Evolutionary conservation across 2,113 vertebrate species (phyloP), one percentile per base, ranked within the genome.

Genomic region (Trachemys scripta): DNA sequence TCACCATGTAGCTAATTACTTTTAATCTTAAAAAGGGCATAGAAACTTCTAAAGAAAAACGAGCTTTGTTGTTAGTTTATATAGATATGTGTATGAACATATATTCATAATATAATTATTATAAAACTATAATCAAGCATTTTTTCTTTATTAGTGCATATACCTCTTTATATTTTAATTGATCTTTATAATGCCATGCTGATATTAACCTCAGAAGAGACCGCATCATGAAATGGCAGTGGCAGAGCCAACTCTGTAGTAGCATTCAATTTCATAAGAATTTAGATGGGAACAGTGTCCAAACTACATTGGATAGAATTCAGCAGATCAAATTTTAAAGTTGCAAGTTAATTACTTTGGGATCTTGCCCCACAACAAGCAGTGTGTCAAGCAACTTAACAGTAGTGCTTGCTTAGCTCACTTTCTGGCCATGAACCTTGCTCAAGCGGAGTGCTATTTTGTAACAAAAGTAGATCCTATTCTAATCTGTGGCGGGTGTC

Each of bases 401-500:
- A 57, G 51, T 16, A 38, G 3, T 59, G 47, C 1, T n/a, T 17
- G 2, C 49, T 93, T 56, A 50, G 3, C 35, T 85, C 79, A 8
- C 31, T 92, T 29, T 11, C 3, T 19, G 38, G 53, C 22, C 49
- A 85, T 49, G 10, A 27, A 22, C 14, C 81, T 89, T 51, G 49
- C 62, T 31, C 31, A 69, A 25, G n/a, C 31, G 0, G 6, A 59
- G 5, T 9, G 25, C 20, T 8, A 57, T 45, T 92, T 87, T 54
- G 38, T 76, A 51, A 56, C 22, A 38, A 13, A 7, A 35, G 85
- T 14, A 76, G 22, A 42, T 45, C 4, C 13, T 85, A 51, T 12
- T 53, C 0, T 0, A 6, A n/a, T 80, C 14, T 29, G 9, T 54
- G 17, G 10, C 8, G 80, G 59, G 31, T 10, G 8, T 56, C 84